phyloP scores from a whole-genome alignment of 2,888 invertebrate species.

The Hirtodrosophila histrioides region DNA sequence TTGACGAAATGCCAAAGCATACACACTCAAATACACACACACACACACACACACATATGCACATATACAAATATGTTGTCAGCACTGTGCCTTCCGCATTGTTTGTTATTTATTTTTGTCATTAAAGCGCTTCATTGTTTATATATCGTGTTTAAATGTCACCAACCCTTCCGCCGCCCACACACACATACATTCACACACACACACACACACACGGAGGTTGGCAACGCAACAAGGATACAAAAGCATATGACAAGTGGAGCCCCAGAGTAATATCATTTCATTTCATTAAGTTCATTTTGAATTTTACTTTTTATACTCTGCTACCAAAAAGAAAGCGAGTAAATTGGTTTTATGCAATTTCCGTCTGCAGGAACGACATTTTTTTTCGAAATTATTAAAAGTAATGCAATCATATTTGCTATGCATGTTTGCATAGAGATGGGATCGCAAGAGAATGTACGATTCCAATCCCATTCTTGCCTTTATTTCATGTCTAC shows the following conservation, averaged over 20 bases:
- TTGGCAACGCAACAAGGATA: slow-evolving; percentile 30
- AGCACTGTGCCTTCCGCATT: slow-evolving; percentile 41
- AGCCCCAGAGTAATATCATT: slow-evolving; percentile 41
- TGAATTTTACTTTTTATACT: slow-evolving; percentile 14
- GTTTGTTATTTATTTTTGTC: slow-evolving; percentile 73
- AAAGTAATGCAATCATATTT: too few relatives aligned
- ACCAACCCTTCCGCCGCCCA: slow-evolving; percentile 16
- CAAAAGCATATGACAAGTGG: slow-evolving; percentile 33
- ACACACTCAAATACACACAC: slow-evolving; percentile 6
- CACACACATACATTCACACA: neutral
- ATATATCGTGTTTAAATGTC: slow-evolving; percentile 68
- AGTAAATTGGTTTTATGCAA: too few relatives aligned
- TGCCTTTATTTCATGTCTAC: too few relatives aligned
- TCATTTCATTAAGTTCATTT: slow-evolving; percentile 35
- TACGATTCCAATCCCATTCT: too few relatives aligned
- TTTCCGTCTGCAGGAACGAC: too few relatives aligned
- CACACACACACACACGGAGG: neutral
- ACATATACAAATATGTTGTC: slow-evolving; percentile 1
- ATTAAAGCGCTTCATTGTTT: slow-evolving; percentile 66
- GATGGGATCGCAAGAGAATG: too few relatives aligned
- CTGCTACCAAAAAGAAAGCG: too few relatives aligned
- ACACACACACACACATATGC: neutral
- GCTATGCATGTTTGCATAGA: too few relatives aligned
- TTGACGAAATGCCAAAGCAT: slow-evolving; percentile 43
- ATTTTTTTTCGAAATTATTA: too few relatives aligned